Evolutionary conservation across 1,140 invertebrate genomes (phyloP).

Genomic region (Drosophila sechellia): DNA sequence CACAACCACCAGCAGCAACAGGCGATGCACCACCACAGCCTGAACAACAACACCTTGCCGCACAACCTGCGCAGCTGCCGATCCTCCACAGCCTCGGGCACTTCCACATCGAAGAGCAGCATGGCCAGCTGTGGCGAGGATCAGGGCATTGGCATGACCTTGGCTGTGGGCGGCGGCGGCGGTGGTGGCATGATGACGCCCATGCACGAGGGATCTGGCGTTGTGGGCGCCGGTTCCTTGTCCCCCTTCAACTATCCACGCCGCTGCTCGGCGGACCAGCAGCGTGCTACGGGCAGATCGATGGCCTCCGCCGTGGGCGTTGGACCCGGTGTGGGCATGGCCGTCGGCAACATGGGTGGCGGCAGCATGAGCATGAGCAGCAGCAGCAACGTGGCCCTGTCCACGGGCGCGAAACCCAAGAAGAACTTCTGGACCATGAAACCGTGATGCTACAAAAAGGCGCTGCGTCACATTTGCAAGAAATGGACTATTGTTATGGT

Average conservation of each 20-base stretch:
- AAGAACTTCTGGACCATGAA: slow-evolving; percentile 84
- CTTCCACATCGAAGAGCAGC: slow-evolving; percentile 80
- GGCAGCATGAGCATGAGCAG: slow-evolving; percentile 23
- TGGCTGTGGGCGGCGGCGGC: slow-evolving; percentile 14
- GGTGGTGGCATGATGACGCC: slow-evolving; percentile 6
- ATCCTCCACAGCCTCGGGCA: slow-evolving; percentile 75
- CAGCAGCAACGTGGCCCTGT: slow-evolving; percentile 36
- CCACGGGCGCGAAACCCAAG: slow-evolving; percentile 80
- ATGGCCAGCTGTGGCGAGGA: slow-evolving; percentile 79
- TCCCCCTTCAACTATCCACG: slow-evolving; percentile 74
- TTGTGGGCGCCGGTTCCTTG: slow-evolving; percentile 22
- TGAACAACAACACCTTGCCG: slow-evolving; percentile 65
- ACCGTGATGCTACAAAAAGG: slow-evolving; percentile 84
- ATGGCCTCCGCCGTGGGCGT: slow-evolving; percentile 32
- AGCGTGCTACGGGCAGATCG: slow-evolving; percentile 66
- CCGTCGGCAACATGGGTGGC: slow-evolving; percentile 1
- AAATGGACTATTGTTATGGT: slow-evolving; percentile 84
- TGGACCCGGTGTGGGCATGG: slow-evolving; percentile 9
- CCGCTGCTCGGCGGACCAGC: slow-evolving; percentile 71
- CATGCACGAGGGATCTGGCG: slow-evolving; percentile 11
- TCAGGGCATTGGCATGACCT: slow-evolving; percentile 73
- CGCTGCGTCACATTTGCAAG: slow-evolving; percentile 76
- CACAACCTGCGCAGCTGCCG: slow-evolving; percentile 77
- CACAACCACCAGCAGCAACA: slow-evolving; percentile 37
- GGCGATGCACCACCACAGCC: slow-evolving; percentile 28